Conservation (phyloP, 2,797 vertebrate species). For the Telmatherina bonti region DNA sequence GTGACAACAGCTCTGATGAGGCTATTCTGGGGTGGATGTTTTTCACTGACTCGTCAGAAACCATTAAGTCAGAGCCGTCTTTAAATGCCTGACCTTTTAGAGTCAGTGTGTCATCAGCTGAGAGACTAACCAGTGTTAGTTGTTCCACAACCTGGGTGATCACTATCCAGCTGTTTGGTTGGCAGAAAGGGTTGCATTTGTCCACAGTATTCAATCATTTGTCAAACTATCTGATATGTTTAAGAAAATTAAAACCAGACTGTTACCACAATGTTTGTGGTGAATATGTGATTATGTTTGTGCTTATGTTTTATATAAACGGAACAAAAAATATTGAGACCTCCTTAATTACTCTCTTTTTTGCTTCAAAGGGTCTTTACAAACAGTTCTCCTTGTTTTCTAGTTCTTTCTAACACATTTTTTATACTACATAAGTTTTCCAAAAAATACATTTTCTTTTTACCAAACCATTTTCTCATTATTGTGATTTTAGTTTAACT, state of each 20-base stretch:
- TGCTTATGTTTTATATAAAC: no score
- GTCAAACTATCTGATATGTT: no score
- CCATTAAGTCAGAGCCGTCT: conserved; percentile 44
- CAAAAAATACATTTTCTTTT: no score
- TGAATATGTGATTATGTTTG: no score
- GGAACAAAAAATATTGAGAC: no score
- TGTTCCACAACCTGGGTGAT: conserved; percentile 11
- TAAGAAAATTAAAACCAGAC: no score
- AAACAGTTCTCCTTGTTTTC: neutral
- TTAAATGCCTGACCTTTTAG: conserved; percentile 48
- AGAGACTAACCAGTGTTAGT: conserved; percentile 19
- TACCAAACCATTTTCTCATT: neutral
- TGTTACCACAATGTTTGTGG: no score
- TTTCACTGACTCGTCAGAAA: conserved; percentile 40
- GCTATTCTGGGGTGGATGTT: conserved; percentile 52
- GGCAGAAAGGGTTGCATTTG: neutral
- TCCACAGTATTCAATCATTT: no score
- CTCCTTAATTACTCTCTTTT: neutral
- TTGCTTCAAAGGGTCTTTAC: neutral
- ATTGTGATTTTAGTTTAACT: neutral
- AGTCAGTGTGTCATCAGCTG: conserved; percentile 27
- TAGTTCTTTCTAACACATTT: neutral
- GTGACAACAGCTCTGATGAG: conserved; percentile 50
- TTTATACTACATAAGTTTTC: no score
- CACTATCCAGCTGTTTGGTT: neutral